Evolutionary conservation across 2,888 invertebrate genomes (phyloP).

Genomic region (Limnephilus lunatus): DNA sequence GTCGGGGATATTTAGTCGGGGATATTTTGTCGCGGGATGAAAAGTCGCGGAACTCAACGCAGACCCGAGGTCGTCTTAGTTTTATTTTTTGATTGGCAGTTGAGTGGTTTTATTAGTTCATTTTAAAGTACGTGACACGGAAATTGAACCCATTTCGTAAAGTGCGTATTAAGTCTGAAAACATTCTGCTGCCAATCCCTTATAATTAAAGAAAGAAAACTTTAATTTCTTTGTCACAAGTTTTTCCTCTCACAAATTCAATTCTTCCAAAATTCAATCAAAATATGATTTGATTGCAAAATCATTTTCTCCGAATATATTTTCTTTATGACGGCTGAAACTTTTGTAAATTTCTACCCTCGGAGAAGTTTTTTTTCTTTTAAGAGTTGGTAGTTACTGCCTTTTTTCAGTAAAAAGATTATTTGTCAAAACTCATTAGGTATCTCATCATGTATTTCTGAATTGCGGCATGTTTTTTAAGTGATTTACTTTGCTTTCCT

Average conservation of each 20-base stretch:
- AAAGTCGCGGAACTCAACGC: too few species aligned
- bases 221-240: neutral
- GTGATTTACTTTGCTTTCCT: neutral
- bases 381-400: neutral
- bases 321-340: neutral
- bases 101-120: neutral
- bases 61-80: too few species aligned
- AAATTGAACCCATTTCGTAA: neutral
- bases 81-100: neutral
- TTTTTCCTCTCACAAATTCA: constrained; percentile 19
- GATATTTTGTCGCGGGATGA: too few species aligned
- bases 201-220: neutral
- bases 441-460: neutral
- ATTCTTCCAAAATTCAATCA: constrained; percentile 15
- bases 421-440: neutral
- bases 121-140: neutral
- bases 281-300: constrained; percentile 9
- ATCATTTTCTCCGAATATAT: constrained; percentile 1
- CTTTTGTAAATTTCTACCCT: neutral
- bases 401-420: neutral
- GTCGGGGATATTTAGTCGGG: too few species aligned
- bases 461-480: neutral
- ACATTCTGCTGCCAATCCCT: neutral
- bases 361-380: neutral
- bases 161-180: neutral